Evolutionary conservation across 1,140 invertebrate genomes (phyloP), one percentile per base, ranked within the genome.

Genomic region (Helicoverpa zea): DNA sequence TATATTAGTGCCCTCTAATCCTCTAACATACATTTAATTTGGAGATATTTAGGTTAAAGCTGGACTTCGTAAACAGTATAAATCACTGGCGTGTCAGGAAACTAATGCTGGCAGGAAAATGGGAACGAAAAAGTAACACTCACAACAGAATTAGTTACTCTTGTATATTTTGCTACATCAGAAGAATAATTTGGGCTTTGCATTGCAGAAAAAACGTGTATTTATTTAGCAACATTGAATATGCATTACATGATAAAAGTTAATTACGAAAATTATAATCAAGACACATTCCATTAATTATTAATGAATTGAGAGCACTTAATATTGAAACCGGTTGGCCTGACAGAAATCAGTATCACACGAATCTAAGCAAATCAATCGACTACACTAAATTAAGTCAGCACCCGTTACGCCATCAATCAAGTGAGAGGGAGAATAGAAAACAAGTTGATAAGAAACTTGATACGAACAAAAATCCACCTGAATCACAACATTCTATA

Each of bases 321-420:
- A 13, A 30, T 30, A 61, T 29, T 61, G 11, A 61, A 61, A 14
- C 23, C 23, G 4, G 12, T 43, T 43, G 35, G 35, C 35, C 0
- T 43, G 35, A 23, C 16, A 58, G 56, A 61, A 1, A 13, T 30
- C 58, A 10, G 12, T 29, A 59, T 23, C 12, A 29, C 23, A 43
- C 16, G 12, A 61, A 61, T 30, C 58, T 3, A 18, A 11, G 10
- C 23, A 29, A 59, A 16, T 11, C 10, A 35, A 68, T 18, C 12
- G 16, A 12, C 16, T 49, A 43, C 35, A 68, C 35, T 49, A 66
- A 47, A 68, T 30, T 61, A 61, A 29, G n/a, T 29, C 13, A 63
- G 3, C 64, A 68, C n/a, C 64, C 43, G 64, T 23, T 68, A 68
- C 64, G 13, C 14, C 64, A 68, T 68, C 64, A 68, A 68, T 68